Evolutionary conservation across 2,888 invertebrate genomes (phyloP).

Genomic region (Philonicus albiceps): DNA sequence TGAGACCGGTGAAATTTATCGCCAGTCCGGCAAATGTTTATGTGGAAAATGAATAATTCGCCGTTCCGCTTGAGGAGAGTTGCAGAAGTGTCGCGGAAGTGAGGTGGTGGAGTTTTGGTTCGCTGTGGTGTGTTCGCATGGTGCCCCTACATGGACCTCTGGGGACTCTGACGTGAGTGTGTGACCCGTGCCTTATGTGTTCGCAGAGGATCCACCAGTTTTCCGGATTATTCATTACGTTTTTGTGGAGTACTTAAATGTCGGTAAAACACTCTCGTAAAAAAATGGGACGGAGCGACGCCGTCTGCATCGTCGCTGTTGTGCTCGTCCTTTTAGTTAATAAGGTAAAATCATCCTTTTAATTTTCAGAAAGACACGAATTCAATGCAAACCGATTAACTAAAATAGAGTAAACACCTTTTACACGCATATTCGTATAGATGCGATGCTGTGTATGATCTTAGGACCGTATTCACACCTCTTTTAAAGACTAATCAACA

Average conservation of each 20-base stretch:
- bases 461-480: too few species aligned
- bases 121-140: not conserved
- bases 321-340: conserved; percentile 41
- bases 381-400: not conserved
- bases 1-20: conserved; percentile 28
- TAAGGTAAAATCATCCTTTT: conserved; percentile 41
- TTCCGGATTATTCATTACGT: conserved; percentile 25
- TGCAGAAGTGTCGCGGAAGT: conserved; percentile 12
- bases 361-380: not conserved
- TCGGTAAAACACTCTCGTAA: conserved; percentile 42
- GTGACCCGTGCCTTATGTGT: conserved; percentile 24
- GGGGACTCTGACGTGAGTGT: conserved; percentile 8
- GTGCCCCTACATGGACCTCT: not conserved
- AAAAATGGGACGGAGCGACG: conserved; percentile 46
- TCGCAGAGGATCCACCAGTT: conserved; percentile 32
- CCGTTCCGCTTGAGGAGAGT: not conserved
- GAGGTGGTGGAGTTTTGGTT: conserved; percentile 5
- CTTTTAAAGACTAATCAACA: too few species aligned
- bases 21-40: conserved; percentile 6
- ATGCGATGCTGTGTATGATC: too few species aligned
- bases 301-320: conserved; percentile 35
- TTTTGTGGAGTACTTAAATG: conserved; percentile 49
- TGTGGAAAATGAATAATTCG: conserved; percentile 26
- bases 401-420: not conserved
- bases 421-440: too few species aligned